Percentiles rank a stretch among this genome's conserved stretches.
Conservation (phyloP, 2,888 invertebrate genomes). For the Fragum whitleyi region DNA sequence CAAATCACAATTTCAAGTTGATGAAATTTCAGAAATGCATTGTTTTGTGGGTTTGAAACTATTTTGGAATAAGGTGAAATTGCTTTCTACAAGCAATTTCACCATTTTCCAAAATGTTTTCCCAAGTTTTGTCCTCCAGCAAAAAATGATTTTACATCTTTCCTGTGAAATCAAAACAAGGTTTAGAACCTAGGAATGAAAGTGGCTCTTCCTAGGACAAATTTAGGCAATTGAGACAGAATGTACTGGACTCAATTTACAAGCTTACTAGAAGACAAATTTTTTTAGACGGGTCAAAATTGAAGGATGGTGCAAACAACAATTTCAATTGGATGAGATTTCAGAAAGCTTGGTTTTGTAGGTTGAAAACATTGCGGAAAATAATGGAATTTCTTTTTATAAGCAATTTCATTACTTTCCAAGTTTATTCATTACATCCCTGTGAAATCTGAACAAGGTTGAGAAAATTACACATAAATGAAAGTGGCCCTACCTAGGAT, state of each 20-base stretch:
- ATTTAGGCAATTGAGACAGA: no score
- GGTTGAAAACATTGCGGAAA: neutral
- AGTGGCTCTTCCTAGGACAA: no score
- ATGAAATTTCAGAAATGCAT: neutral
- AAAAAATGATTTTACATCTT: no score
- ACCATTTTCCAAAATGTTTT: neutral
- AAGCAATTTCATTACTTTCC: neutral
- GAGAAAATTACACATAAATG: no score
- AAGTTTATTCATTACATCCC: no score
- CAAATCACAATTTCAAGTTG: neutral
- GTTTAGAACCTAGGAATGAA: no score
- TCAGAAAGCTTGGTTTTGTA: neutral
- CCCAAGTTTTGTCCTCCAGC: neutral
- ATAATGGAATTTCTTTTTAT: neutral
- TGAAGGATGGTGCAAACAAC: neutral
- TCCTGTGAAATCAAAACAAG: no score
- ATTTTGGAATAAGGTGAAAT: neutral
- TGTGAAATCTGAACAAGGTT: constrained; percentile 24
- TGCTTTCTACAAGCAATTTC: neutral
- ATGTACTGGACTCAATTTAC: no score
- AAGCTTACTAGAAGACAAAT: no score
- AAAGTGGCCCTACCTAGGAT: constrained; percentile 9
- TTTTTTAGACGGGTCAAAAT: no score
- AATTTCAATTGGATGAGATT: neutral
- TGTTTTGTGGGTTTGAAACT: neutral